These are phyloP conservation scores for Caenorhabditis sp. DNA, from an alignment of 2,888 invertebrate species.

Conservation along the genomic window DNA sequence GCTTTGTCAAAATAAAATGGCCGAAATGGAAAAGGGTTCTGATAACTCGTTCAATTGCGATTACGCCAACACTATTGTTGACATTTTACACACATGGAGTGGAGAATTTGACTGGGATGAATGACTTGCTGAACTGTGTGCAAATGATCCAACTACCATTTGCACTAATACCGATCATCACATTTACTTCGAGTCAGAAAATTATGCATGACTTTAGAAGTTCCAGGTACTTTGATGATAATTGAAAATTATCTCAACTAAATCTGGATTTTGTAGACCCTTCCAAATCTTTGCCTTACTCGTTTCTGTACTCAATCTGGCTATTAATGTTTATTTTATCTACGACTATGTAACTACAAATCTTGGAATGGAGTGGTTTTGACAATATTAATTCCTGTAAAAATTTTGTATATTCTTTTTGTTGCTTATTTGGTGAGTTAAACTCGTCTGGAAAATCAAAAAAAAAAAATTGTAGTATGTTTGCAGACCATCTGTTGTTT, in stretches of 20 bases:
- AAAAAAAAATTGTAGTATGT: neutral
- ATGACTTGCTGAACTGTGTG: slow-evolving; percentile 80
- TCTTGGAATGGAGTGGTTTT: slow-evolving; percentile 72
- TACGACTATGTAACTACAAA: slow-evolving; percentile 75
- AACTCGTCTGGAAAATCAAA: neutral
- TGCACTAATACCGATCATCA: slow-evolving; percentile 85
- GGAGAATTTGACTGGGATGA: slow-evolving; percentile 76
- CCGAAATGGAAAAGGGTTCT: slow-evolving; percentile 86
- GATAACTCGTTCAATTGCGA: slow-evolving; percentile 85
- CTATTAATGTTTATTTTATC: slow-evolving; percentile 84
- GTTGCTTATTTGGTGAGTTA: slow-evolving; percentile 79
- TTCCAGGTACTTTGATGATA: slow-evolving; percentile 80
- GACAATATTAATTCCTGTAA: slow-evolving; percentile 75
- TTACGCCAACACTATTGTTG: slow-evolving; percentile 76
- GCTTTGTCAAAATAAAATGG: slow-evolving; percentile 85
- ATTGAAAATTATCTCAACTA: too few species aligned
- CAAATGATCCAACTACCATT: slow-evolving; percentile 80
- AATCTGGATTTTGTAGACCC: slow-evolving; percentile 54
- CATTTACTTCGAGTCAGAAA: slow-evolving; percentile 81
- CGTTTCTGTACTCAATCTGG: slow-evolving; percentile 80
- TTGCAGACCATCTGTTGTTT: slow-evolving; percentile 51
- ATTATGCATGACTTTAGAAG: slow-evolving; percentile 88
- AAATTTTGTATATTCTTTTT: slow-evolving; percentile 79
- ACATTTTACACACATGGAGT: slow-evolving; percentile 71
- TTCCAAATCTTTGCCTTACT: slow-evolving; percentile 79